Base-by-base conservation (phyloP, 2,888 invertebrate species). In the Parelbella ahira region DNA sequence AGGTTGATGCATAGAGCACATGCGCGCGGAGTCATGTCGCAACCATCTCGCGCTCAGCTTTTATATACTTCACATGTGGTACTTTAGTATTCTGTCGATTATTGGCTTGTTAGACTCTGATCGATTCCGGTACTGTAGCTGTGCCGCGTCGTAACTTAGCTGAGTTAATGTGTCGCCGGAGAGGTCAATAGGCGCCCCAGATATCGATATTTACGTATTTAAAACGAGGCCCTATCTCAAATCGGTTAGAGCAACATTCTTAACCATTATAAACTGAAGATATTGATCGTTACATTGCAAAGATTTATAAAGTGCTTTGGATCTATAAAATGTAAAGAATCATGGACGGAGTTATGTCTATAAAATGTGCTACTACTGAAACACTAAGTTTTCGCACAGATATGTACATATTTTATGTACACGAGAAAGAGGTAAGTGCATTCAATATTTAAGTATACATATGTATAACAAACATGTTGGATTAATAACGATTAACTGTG, bases 61-160 rank as follows among this genome's bases (percentile, higher is more conserved):
- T 15, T 15, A 15, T 15, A 15, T 15, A 27, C 39, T 28, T 44
- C 34, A 28, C 39, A 32, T 20, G 48, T 46, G 37, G 45, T 46
- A 45, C 41, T 44, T 52, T 55, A 59, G 62, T 68, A 65, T 65
- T 63, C 74, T 78, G 80, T 79, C 83, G 82, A 82, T 82, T 82
- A 79, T 67, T 68, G 62, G 63, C 74, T 78, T 68, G 81, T 79
- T 78, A 77, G 69, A 42, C 52, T 46, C 62, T 72, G 75, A 80
- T 78, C 60, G 70, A 77, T 79, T 61, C 65, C 50, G 60, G 60
- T 45, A 58, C 53, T 55, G 54, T 57, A 56, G 51, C 53, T 57
- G 53, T 48, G 60, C 50, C 50, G 49, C 53, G 59, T 61, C 66
- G 67, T 78, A 74, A 68, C 57, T 77, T 58, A 56, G 52, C 47